Evolutionary conservation across 2,888 invertebrate genomes (phyloP), one percentile per base, ranked within the genome.

Genomic region (Baccha elongata): DNA sequence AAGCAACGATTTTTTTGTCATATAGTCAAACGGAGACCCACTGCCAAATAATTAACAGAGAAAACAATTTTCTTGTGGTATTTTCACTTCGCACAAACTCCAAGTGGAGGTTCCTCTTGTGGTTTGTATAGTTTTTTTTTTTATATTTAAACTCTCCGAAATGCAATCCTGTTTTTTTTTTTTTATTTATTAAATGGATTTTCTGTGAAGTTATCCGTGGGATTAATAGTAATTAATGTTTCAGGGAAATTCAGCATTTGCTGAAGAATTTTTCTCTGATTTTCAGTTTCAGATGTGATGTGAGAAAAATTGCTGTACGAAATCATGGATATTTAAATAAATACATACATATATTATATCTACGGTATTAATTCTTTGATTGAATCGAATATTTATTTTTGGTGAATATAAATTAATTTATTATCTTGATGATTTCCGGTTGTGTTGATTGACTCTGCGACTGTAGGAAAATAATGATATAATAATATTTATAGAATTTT

Each of bases 141-240:
- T 64, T 35, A 10, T 19, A 17, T 37, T 32, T 15, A 48, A 42
- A 48, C 15, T 35, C 17, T 5, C 13, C 15, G 8, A 48, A 19
- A 42, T 40, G 58, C 58, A 50, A n/a, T 11, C n/a, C n/a, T n/a
- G n/a, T n/a, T 8, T n/a, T 46, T 23, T 21, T 35, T 48, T 48
- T 64, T 35, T 8, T 19, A 17, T 37, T 32, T 15, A 48, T 64
- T 44, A 17, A 37, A 55, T 40, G 32, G 58, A 76, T 52, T 35
- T 50, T 40, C 21, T 40, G 29, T 53, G 60, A 67, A 81, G 65
- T 76, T 72, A 81, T 76, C 50, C 67, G 17, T 35, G 19, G 15
- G 76, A 76, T 83, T 78, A 83, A 68, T 55, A 73, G 44, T 53
- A 72, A 78, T 83, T 78, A 78, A 78, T 83, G 52, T 62, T 72